Conservation (phyloP, 2,888 invertebrate genomes). For the Heteromyza rotundicornis region DNA sequence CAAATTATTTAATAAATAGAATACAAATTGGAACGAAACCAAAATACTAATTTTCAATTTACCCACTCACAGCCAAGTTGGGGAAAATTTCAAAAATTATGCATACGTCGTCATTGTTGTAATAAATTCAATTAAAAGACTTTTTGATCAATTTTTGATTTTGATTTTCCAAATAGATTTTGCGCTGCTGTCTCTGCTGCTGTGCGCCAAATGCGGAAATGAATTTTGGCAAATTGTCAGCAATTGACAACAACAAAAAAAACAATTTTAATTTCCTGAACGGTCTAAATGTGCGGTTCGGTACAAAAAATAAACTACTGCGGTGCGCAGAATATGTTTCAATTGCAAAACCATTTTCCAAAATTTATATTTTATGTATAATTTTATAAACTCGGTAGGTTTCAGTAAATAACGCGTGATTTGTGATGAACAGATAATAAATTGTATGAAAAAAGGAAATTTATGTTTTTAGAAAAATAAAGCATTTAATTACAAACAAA, state of each 20-base stretch:
- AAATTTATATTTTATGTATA: background rate
- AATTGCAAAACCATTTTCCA: background rate
- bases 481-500: too few species aligned
- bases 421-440: background rate
- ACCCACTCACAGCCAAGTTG: too few species aligned
- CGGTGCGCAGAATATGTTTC: too few species aligned
- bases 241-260: slow-evolving; percentile 16
- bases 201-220: slow-evolving; percentile 38
- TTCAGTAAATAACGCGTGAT: too few species aligned
- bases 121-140: background rate
- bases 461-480: too few species aligned
- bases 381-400: background rate
- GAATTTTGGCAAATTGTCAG: slow-evolving; percentile 51
- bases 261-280: slow-evolving; percentile 1
- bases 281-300: background rate
- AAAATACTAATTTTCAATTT: too few species aligned
- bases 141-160: slow-evolving; percentile 5
- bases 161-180: slow-evolving; percentile 10
- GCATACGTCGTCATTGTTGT: too few species aligned
- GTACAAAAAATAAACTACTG: background rate
- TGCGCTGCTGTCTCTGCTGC: too few species aligned
- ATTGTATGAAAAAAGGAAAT: background rate
- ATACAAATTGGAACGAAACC: too few species aligned
- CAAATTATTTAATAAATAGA: too few species aligned
- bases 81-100: too few species aligned